These are phyloP conservation scores for Drosophila pseudoananassae DNA, from an alignment of 1,140 invertebrate species.

Conservation along the genomic window DNA sequence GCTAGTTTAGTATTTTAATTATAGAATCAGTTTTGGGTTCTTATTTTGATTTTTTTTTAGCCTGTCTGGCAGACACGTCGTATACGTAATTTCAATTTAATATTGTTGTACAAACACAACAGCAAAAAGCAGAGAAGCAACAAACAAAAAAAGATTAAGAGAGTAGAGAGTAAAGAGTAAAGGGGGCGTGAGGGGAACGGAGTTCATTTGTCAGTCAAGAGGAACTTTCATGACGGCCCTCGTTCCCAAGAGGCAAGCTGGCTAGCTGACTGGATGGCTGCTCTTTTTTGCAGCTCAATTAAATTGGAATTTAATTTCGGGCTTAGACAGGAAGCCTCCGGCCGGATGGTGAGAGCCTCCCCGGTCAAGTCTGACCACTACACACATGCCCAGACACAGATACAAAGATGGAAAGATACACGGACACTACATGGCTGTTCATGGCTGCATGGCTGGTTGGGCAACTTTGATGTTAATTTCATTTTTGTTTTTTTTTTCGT, in stretches of 20 bases:
- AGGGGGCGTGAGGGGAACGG: conserved; percentile 13
- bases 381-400: conserved; percentile 16
- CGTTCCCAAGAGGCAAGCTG: conserved; percentile 1
- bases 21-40: conserved; percentile 4
- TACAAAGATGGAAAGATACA: conserved; percentile 22
- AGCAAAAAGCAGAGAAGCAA: background rate
- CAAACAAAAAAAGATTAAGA: background rate
- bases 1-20: conserved; percentile 33
- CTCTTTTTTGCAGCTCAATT: conserved; percentile 79
- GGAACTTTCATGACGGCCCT: conserved; percentile 12
- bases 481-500: conserved; percentile 74
- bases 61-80: conserved; percentile 37
- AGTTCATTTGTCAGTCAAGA: conserved; percentile 44
- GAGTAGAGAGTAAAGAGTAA: background rate
- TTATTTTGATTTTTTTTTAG: conserved; percentile 20
- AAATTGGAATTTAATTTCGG: conserved; percentile 82
- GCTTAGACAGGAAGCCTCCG: conserved; percentile 52
- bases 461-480: conserved; percentile 78
- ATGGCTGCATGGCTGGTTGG: conserved; percentile 28
- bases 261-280: background rate
- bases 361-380: conserved; percentile 28
- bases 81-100: conserved; percentile 80
- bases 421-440: conserved; percentile 6
- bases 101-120: conserved; percentile 47
- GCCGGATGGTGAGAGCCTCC: conserved; percentile 7